These are phyloP conservation scores for Calonectris borealis DNA, from an alignment of 2,113 vertebrate species.

Conservation along the genomic window DNA sequence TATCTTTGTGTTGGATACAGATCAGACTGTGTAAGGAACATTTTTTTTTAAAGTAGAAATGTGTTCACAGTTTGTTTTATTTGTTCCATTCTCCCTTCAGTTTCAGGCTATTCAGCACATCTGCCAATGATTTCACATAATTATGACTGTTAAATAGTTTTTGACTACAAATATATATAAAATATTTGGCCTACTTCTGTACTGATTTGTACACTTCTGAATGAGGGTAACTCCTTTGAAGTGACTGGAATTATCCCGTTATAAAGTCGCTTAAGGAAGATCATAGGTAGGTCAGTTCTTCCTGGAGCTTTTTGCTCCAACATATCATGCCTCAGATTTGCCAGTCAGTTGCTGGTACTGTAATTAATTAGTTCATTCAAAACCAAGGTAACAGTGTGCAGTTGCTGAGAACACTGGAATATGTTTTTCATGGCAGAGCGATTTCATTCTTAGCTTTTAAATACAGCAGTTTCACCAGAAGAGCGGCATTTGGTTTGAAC, in stretches of 20 bases:
- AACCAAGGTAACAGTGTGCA: neutral
- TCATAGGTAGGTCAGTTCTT: neutral
- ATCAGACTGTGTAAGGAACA: conserved; percentile 21
- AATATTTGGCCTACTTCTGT: neutral
- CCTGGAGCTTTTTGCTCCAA: neutral
- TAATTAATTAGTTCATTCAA: neutral
- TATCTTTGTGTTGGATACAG: conserved; percentile 53
- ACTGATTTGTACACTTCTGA: neutral
- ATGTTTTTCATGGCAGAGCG: neutral
- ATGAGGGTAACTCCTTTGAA: neutral
- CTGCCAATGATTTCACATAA: conserved; percentile 2
- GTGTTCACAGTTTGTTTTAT: conserved; percentile 38
- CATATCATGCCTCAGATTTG: neutral
- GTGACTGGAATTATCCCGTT: neutral
- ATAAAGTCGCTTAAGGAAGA: neutral
- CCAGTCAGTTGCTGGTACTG: neutral
- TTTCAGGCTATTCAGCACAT: neutral
- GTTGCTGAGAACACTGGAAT: neutral
- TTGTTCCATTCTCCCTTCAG: conserved; percentile 10
- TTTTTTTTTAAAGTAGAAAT: conserved; percentile 17
- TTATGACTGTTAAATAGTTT: neutral
- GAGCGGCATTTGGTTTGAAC: neutral
- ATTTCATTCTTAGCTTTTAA: neutral
- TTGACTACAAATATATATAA: neutral
- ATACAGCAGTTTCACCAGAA: neutral